Percentiles rank a stretch among this genome's conserved stretches.
Evolutionary conservation across 2,797 vertebrate genomes (phyloP).

Genomic region (Coregonus suidteri): DNA sequence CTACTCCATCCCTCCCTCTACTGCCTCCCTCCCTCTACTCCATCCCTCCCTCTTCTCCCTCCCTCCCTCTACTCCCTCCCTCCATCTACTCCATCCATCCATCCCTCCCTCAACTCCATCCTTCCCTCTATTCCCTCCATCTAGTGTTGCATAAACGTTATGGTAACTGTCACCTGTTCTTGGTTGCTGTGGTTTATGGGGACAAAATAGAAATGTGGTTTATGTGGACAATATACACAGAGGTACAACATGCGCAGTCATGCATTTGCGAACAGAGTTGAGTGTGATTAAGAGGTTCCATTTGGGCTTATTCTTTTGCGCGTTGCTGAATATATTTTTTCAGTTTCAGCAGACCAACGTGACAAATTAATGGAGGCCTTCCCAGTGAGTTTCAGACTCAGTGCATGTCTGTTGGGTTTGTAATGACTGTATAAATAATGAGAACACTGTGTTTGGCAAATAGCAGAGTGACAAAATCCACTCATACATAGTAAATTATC

Average conservation of each 20-base stretch:
- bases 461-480: slow-evolving; percentile 47
- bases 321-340: slow-evolving; percentile 50
- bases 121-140: too few relatives aligned
- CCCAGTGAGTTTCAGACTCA: slow-evolving; percentile 44
- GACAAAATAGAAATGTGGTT: slow-evolving; percentile 24
- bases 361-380: slow-evolving; percentile 53
- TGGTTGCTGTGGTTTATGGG: slow-evolving; percentile 22
- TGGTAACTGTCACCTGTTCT: not conserved
- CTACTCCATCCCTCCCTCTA: too few relatives aligned
- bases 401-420: slow-evolving; percentile 51
- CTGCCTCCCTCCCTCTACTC: too few relatives aligned
- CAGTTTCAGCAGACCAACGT: slow-evolving; percentile 45
- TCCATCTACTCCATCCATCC: too few relatives aligned
- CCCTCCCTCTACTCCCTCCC: too few relatives aligned
- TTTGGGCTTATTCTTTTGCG: slow-evolving; percentile 44
- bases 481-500: slow-evolving; percentile 54
- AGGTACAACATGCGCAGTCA: slow-evolving; percentile 39
- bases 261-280: slow-evolving; percentile 33
- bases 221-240: slow-evolving; percentile 29
- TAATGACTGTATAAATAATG: slow-evolving; percentile 58
- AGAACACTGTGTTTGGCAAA: slow-evolving; percentile 57
- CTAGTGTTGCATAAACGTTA: slow-evolving; percentile 19
- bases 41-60: too few relatives aligned
- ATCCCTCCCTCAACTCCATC: too few relatives aligned
- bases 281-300: slow-evolving; percentile 47